phyloP scores from a whole-genome alignment of 2,797 vertebrate species.

The Spatula clypeata region DNA sequence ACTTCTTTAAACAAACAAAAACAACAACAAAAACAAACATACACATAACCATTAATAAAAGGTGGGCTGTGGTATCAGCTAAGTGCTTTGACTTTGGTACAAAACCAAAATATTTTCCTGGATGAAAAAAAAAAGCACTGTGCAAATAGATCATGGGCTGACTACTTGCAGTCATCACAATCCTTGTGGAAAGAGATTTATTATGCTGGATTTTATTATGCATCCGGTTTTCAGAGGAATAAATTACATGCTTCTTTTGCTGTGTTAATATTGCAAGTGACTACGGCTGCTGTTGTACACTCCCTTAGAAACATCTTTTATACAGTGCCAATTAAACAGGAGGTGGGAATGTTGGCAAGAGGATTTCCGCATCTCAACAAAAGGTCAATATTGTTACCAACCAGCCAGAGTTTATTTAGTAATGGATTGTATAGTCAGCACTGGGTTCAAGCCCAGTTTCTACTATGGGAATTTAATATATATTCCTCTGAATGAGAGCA shows the following conservation, averaged over 20 bases:
- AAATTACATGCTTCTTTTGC: slow-evolving; percentile 66
- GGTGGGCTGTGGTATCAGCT: background rate
- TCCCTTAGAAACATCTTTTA: slow-evolving; percentile 66
- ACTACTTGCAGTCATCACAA: slow-evolving; percentile 35
- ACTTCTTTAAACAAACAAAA: background rate
- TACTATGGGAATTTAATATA: slow-evolving; percentile 51
- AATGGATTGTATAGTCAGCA: slow-evolving; percentile 60
- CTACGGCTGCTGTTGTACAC: slow-evolving; percentile 31
- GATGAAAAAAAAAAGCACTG: background rate
- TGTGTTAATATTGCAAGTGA: slow-evolving; percentile 48
- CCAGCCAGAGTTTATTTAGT: slow-evolving; percentile 53
- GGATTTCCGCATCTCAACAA: slow-evolving; percentile 60
- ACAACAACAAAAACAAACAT: background rate
- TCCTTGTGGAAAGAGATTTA: slow-evolving; percentile 63
- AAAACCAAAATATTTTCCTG: background rate
- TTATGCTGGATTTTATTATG: slow-evolving; percentile 58
- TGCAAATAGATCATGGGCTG: background rate
- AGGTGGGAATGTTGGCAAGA: slow-evolving; percentile 59
- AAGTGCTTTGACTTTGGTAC: slow-evolving; percentile 20
- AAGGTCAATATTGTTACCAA: slow-evolving; percentile 68
- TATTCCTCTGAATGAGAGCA: slow-evolving; percentile 62
- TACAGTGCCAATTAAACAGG: slow-evolving; percentile 67
- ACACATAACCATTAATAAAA: background rate
- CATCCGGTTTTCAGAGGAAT: slow-evolving; percentile 65
- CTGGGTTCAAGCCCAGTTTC: slow-evolving; percentile 52